Conservation (phyloP, 2,888 invertebrate species). For the Pachycephus smyrnensis region DNA sequence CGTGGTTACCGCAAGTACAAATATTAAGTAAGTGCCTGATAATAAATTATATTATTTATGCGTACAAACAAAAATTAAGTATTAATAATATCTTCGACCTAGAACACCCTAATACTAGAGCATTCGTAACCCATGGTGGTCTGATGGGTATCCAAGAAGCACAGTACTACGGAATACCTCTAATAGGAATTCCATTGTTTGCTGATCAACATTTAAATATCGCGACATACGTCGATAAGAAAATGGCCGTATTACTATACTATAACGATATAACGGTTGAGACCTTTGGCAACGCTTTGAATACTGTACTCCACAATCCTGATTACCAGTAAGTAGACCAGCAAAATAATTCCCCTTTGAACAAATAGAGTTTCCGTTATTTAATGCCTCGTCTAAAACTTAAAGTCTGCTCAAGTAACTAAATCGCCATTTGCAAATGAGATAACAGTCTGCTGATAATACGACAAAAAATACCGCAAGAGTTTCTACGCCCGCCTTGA, state of each 20-base stretch:
- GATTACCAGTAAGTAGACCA: conserved; percentile 43
- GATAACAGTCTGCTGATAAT: not conserved
- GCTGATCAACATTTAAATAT: conserved; percentile 58
- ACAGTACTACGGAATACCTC: conserved; percentile 54
- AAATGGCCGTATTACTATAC: conserved; percentile 48
- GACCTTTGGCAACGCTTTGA: conserved; percentile 46
- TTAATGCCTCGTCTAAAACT: not conserved
- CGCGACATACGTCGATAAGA: conserved; percentile 39
- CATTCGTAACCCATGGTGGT: conserved; percentile 61
- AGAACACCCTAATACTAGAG: conserved; percentile 57
- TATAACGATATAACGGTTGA: conserved; percentile 40
- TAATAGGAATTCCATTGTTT: conserved; percentile 58
- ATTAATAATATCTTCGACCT: not conserved
- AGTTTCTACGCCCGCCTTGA: not conserved
- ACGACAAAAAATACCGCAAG: not conserved
- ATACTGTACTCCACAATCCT: conserved; percentile 47
- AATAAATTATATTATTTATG: not conserved
- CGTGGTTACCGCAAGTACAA: conserved; percentile 55
- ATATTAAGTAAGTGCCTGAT: conserved; percentile 47
- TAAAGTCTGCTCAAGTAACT: too few species aligned
- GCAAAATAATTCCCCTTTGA: not conserved
- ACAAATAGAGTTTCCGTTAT: not conserved
- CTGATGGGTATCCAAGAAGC: conserved; percentile 59
- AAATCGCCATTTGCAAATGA: not conserved
- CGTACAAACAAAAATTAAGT: not conserved